Base-by-base conservation (phyloP, 2,888 invertebrate genomes). In the Pristionchus maxplancki region DNA sequence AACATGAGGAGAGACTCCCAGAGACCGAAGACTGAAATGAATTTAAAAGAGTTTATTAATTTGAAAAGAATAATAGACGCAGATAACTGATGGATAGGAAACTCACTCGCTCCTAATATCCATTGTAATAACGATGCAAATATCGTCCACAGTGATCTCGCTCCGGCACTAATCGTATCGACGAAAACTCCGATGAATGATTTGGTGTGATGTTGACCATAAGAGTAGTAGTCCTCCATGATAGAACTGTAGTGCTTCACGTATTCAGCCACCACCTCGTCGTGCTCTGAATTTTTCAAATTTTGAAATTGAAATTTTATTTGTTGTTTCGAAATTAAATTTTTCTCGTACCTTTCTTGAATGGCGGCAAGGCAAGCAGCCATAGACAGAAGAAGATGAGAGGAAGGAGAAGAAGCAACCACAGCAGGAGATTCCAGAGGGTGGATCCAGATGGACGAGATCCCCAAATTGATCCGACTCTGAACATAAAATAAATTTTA, bases 221-320 rank as follows among this genome's bases (percentile, higher is more conserved):
- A 71, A 17, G 86, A 24, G n/a, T 87, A 87, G 50, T 87, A 87
- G 34, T 87, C 86, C 50, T 87, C 86, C 71, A 71, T 48, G 71
- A 87, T 87, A 15, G 86, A 71, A 48, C 34, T 67, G n/a, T 31
- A 71, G 86, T 87, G 86, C 34, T 87, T 87, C 6, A 71, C 50
- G 50, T 87, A 87, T n/a, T 71, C 71, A 17, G 28, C 50, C 15
- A 87, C 71, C 17, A 40, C 34, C 31, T 87, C 85, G 40, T 85
- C 85, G 48, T 62, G 40, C 11, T 85, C 85, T 85, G 64, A n/a
- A 44, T 44, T 9, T 9, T 62, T 48, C 6, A 84, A 58, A 17
- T 17, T 9, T n/a, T n/a, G n/a, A 8, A n/a, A n/a, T 78, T 48
- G 4, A 3, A 78, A 44, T 44, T 6, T 34, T 37, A 0, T 24